Base-by-base conservation (phyloP, 2,113 vertebrate species). In the Salvelinus sp. region DNA sequence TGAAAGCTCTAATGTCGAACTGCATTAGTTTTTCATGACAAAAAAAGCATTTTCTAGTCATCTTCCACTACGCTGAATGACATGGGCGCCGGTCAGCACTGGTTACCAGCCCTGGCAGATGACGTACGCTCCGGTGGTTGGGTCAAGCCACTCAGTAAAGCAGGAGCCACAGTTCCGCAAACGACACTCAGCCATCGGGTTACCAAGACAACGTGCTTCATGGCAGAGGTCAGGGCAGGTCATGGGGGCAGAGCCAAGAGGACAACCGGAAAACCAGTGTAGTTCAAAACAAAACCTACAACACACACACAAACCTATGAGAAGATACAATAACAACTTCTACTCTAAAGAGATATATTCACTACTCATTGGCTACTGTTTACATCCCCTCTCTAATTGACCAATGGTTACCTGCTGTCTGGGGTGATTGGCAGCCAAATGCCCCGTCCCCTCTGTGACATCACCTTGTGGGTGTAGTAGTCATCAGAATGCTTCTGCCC, bases 251-350 rank as follows among this genome's bases (percentile, higher is more conserved):
- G 80, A 82, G 72, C 88, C 88, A 38, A 89, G 70, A 7, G 82
- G 89, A 77, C 90, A 91, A 48, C 85, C 78, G 20, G 83, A 86
- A 72, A 88, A 89, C 87, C 87, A 88, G 75, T 82, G 83, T 50
- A 89, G 80, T 71, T 87, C 83, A 81, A 89, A 90, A 71, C 87
- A 89, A 79, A 90, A 88, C 79, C 88, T 87, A 79, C 20, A 67
- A 64, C 73, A 65, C 38, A 65, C 38, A 33, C 50, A 70, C 0
- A 0, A 72, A 23, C 50, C 38, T 2, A 65, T 64, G 25, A 69
- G 25, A 73, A 3, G 20, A 72, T 44, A 57, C 25, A 16, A 6
- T 7, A 69, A 25, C 72, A 63, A 44, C 38, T 44, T 44, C 38
- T 25, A 38, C 10, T 54, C 4, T 54, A 62, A 6, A 33, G 20